These are phyloP conservation scores for Ferdinandea cuprea DNA, from an alignment of 2,888 invertebrate species.

Conservation along the genomic window DNA sequence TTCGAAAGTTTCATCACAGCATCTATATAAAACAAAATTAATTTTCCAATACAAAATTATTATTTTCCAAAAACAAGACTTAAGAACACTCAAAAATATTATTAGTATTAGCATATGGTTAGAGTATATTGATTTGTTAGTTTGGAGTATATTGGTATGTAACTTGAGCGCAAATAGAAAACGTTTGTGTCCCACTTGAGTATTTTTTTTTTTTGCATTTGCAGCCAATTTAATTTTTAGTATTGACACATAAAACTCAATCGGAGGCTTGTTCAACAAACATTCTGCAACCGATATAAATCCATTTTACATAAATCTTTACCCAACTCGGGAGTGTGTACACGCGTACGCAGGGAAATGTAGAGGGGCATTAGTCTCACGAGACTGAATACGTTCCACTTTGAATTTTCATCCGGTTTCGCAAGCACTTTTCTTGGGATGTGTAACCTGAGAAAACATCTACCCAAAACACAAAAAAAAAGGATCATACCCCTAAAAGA, in stretches of 20 bases:
- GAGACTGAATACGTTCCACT: conserved; percentile 61
- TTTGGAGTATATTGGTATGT: too few species aligned
- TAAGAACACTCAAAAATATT: too few species aligned
- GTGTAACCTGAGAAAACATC: conserved; percentile 29
- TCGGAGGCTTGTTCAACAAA: conserved; percentile 4
- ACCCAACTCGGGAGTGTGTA: conserved; percentile 34
- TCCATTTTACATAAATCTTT: conserved; percentile 66
- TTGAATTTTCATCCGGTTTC: conserved; percentile 57
- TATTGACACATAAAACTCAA: conserved; percentile 50
- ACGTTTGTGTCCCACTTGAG: conserved; percentile 32
- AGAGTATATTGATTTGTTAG: too few species aligned
- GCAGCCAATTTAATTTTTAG: conserved; percentile 42
- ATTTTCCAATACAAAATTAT: too few species aligned
- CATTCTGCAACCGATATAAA: conserved; percentile 63
- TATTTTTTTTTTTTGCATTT: conserved; percentile 21
- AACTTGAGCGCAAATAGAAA: conserved; percentile 37
- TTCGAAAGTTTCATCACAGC: too few species aligned
- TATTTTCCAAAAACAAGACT: too few species aligned
- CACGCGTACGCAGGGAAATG: conserved; percentile 60
- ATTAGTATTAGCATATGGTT: too few species aligned
- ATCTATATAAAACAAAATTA: too few species aligned
- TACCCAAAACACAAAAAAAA: conserved; percentile 7
- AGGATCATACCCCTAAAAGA: conserved; percentile 4
- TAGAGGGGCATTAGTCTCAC: conserved; percentile 66
- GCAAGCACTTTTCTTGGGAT: conserved; percentile 47